Evolutionary conservation across 2,797 vertebrate genomes (phyloP).

Genomic region (Alosa sapidissima): DNA sequence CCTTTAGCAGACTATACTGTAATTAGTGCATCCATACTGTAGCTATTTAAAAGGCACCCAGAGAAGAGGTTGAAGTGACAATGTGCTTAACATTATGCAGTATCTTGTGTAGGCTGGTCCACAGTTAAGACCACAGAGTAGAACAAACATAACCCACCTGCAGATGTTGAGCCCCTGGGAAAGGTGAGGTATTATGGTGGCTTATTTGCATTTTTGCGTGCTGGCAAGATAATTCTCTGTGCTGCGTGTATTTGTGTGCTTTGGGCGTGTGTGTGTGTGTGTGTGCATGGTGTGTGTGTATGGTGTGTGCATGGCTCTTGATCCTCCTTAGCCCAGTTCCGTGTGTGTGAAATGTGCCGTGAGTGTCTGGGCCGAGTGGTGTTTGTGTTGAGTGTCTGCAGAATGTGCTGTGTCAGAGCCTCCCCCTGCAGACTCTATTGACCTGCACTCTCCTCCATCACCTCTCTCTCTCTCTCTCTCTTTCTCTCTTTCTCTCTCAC

Average conservation of each 20-base stretch:
- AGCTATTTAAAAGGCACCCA: background rate
- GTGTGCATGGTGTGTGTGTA: slow-evolving; percentile 26
- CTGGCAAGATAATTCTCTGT: background rate
- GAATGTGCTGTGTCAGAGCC: slow-evolving; percentile 61
- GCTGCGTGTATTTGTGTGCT: background rate
- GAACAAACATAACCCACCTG: background rate
- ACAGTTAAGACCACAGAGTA: background rate
- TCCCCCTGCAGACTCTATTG: background rate
- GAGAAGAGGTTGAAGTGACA: background rate
- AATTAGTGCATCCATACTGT: background rate
- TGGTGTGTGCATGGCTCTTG: background rate
- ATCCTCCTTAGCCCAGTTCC: too few species aligned
- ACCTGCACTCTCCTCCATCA: background rate
- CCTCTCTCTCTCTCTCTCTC: slow-evolving; percentile 20
- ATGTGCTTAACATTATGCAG: background rate
- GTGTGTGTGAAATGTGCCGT: background rate
- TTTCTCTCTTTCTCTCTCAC: slow-evolving; percentile 1
- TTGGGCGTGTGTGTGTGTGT: slow-evolving; percentile 31
- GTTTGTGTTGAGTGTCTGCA: slow-evolving; percentile 23
- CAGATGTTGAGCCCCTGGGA: background rate
- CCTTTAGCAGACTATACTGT: background rate
- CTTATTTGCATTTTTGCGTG: background rate
- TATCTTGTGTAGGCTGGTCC: background rate
- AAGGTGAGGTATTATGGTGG: slow-evolving; percentile 2
- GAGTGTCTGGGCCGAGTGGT: background rate